Evolutionary conservation across 1,140 invertebrate genomes (phyloP), one percentile per base, ranked within the genome.

Genomic region (Nebria ingens): DNA sequence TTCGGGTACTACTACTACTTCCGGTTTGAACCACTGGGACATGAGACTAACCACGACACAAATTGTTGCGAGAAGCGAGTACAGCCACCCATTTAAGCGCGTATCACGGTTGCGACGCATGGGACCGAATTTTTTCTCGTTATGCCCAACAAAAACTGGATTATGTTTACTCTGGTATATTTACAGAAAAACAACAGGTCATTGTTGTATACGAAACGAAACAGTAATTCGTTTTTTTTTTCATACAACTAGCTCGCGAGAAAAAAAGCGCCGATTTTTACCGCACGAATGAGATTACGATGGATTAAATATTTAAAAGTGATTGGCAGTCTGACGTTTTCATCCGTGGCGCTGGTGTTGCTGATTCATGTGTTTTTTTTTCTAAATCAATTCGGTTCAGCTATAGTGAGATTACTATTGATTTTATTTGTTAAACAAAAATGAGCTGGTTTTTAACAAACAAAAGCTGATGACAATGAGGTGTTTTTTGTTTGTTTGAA

Each of bases 311-410:
- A 45, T 45, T 29, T 29, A 29, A 29, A 29, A 11, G 6, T 45
- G 40, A 12, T 45, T 45, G 40, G 17, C 40, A 17, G 4, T 29
- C 13, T 45, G 40, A 17, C 40, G 40, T 45, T 45, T 45, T 34
- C n/a, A 34, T n/a, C n/a, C 25, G n/a, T 34, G n/a, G n/a, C 6
- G n/a, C n/a, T 34, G n/a, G 25, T 34, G n/a, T 9, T 9, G n/a
- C 25, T 34, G 19, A 58, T 56, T 51, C 54, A n/a, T n/a, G n/a
- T n/a, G n/a, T n/a, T n/a, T n/a, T n/a, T 38, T 61, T n/a, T 61
- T 52, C 42, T 55, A 49, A 19, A 21, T 21, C 12, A 42, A 21
- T 54, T 50, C 11, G 15, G 21, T 11, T 15, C 15, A 21, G 6
- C 11, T 15, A 52, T 22, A 12, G 51, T 19, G 6, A 9, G 51